phyloP scores from a whole-genome alignment of 2,888 invertebrate genomes.

The Pachymerium ferrugineum region DNA sequence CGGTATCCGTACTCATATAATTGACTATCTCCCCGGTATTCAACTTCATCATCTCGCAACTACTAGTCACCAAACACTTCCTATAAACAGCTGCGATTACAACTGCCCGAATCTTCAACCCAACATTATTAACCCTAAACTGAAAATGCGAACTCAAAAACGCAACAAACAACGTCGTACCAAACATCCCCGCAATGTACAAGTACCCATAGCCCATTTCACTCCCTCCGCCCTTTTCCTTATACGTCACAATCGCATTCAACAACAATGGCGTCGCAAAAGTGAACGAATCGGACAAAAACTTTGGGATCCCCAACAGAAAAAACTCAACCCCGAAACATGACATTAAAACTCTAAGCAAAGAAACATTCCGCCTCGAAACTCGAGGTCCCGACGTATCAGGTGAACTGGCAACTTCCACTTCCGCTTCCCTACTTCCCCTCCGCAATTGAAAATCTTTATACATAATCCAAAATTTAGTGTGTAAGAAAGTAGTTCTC shows the following conservation, averaged over 20 bases:
- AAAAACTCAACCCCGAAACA: slow-evolving; percentile 79
- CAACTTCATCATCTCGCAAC: slow-evolving; percentile 49
- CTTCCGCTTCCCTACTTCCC: slow-evolving; percentile 33
- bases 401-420: slow-evolving; percentile 38
- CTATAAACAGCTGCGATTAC: slow-evolving; percentile 76
- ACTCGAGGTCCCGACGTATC: not conserved
- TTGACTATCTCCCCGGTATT: slow-evolving; percentile 85
- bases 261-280: slow-evolving; percentile 87
- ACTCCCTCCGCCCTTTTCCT: slow-evolving; percentile 63
- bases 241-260: slow-evolving; percentile 70
- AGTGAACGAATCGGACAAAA: slow-evolving; percentile 72
- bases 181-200: slow-evolving; percentile 60
- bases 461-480: slow-evolving; percentile 52
- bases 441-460: slow-evolving; percentile 39
- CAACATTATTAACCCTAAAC: slow-evolving; percentile 75
- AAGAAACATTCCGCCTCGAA: slow-evolving; percentile 42
- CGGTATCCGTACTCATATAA: slow-evolving; percentile 94
- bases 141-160: slow-evolving; percentile 82
- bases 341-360: slow-evolving; percentile 64
- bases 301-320: slow-evolving; percentile 71
- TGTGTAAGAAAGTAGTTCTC: slow-evolving; percentile 58
- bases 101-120: slow-evolving; percentile 78
- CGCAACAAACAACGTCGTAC: slow-evolving; percentile 63
- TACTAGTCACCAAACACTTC: slow-evolving; percentile 56
- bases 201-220: slow-evolving; percentile 45